Conservation (phyloP, 2,888 invertebrate species). For the Xylota sylvarum region DNA sequence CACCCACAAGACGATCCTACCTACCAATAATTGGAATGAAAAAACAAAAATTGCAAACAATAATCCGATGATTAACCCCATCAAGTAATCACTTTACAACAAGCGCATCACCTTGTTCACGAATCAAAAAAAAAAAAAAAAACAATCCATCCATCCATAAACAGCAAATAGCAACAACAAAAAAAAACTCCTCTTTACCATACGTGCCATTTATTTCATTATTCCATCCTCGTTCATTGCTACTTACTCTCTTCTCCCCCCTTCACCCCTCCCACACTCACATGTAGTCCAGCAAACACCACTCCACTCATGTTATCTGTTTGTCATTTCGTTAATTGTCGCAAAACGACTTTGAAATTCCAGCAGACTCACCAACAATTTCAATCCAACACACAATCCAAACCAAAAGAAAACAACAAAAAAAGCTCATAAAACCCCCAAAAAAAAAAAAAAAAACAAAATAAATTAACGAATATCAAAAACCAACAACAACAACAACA, state of each 20-base stretch:
- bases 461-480: constrained; percentile 37
- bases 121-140: constrained; percentile 27
- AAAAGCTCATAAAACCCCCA: constrained; percentile 26
- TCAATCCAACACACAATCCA: constrained; percentile 32
- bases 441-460: constrained; percentile 22
- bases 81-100: constrained; percentile 35
- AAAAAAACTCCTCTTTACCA: constrained; percentile 30
- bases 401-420: constrained; percentile 30
- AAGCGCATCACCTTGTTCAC: constrained; percentile 52
- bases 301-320: constrained; percentile 57
- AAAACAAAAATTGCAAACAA: constrained; percentile 25
- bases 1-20: not conserved
- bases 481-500: constrained; percentile 20
- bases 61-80: constrained; percentile 52
- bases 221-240: constrained; percentile 48
- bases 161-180: not conserved
- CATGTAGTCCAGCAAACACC: constrained; percentile 26
- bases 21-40: not conserved
- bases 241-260: not conserved
- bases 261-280: not conserved
- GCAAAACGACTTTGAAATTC: constrained; percentile 71
- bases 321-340: constrained; percentile 69
- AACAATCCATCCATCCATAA: constrained; percentile 27
- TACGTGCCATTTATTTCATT: constrained; percentile 57
- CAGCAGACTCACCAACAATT: constrained; percentile 57